Conservation (phyloP, 1,140 invertebrate genomes). For the Acromyrmex heyeri region DNA sequence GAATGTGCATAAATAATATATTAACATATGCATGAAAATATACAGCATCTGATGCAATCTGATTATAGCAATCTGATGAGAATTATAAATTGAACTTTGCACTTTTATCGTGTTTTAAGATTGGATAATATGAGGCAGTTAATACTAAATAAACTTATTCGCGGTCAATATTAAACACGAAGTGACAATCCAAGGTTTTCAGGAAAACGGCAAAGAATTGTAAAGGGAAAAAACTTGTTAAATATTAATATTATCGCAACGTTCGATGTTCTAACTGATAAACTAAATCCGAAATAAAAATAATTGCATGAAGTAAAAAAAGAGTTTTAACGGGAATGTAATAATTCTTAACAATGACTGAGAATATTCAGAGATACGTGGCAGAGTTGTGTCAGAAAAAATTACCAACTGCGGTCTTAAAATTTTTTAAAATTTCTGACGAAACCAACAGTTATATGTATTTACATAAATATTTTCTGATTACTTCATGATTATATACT, state of each 20-base stretch:
- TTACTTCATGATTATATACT: too few relatives aligned
- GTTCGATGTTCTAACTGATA: not conserved
- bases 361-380: not conserved
- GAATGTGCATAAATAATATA: not conserved
- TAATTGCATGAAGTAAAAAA: not conserved
- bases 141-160: not conserved
- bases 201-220: not conserved
- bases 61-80: too few relatives aligned
- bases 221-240: not conserved
- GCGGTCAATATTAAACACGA: not conserved
- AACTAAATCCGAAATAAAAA: not conserved
- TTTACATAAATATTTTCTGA: too few relatives aligned
- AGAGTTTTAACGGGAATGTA: not conserved
- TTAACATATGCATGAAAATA: not conserved
- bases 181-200: not conserved
- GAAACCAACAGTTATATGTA: too few relatives aligned
- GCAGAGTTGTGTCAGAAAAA: too few relatives aligned
- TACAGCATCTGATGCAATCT: too few relatives aligned
- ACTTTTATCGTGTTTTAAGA: constrained; percentile 14
- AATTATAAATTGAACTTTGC: not conserved
- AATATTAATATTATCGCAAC: constrained; percentile 14
- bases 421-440: too few relatives aligned
- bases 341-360: not conserved
- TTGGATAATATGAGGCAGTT: not conserved
- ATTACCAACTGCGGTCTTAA: too few relatives aligned